phyloP scores from a whole-genome alignment of 2,113 vertebrate genomes.

The Hippopotamus amphibius region DNA sequence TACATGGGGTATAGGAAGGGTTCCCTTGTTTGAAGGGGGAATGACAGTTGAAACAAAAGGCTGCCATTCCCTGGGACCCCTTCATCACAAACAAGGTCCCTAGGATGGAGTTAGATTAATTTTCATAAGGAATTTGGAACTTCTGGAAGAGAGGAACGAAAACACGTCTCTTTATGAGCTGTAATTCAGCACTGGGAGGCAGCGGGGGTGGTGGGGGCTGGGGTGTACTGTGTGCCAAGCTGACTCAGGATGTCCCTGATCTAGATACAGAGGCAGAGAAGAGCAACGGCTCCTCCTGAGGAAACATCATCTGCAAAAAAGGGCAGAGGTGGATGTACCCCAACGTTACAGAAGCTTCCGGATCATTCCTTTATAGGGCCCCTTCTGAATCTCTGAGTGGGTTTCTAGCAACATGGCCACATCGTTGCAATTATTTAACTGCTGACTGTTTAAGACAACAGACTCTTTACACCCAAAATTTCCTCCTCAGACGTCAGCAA shows the following conservation, averaged over 20 bases:
- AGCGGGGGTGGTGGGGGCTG: fast-evolving
- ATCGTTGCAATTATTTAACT: no score
- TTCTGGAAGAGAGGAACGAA: background rate
- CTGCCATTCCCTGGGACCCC: background rate
- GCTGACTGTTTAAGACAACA: background rate
- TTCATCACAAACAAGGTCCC: background rate
- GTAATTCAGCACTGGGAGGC: background rate
- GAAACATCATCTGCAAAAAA: no score
- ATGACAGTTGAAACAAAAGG: background rate
- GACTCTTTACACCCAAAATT: background rate
- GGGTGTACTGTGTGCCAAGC: background rate
- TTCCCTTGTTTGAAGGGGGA: background rate
- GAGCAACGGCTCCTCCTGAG: background rate
- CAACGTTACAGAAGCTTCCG: no score
- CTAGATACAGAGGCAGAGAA: background rate
- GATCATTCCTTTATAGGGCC: no score
- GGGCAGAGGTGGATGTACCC: no score
- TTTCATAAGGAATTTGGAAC: background rate
- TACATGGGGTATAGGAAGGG: background rate
- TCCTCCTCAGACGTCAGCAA: background rate
- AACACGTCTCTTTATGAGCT: background rate
- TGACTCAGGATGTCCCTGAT: background rate
- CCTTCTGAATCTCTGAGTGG: no score
- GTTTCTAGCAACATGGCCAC: no score
- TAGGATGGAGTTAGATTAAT: background rate